phyloP scores from a whole-genome alignment of 2,113 vertebrate genomes.

The Forbesichthys agassizii region DNA sequence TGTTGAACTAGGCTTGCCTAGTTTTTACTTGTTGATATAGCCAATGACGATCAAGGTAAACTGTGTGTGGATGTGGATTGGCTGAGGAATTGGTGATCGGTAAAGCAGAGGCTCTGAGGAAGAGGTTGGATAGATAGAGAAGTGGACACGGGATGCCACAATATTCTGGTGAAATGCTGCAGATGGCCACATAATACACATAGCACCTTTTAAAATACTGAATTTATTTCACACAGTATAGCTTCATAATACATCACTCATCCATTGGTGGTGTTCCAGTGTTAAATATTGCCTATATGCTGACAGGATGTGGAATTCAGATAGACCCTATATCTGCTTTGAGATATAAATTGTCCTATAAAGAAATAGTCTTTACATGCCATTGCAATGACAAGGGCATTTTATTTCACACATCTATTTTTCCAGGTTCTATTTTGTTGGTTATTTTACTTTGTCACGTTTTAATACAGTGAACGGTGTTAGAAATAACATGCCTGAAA shows the following conservation, averaged over 20 bases:
- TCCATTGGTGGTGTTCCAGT: conserved; percentile 60
- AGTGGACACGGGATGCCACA: no score
- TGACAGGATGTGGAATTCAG: conserved; percentile 4
- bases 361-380: neutral
- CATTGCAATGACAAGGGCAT: conserved; percentile 8
- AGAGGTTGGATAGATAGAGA: no score
- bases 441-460: conserved; percentile 21
- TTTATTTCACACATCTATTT: neutral
- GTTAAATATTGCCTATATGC: conserved; percentile 14
- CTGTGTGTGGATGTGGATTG: no score
- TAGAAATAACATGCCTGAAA: conserved; percentile 64
- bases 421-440: conserved; percentile 9
- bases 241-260: conserved; percentile 58
- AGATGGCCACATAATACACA: neutral
- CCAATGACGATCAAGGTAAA: no score
- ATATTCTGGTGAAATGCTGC: no score
- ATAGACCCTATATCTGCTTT: conserved; percentile 7
- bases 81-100: no score
- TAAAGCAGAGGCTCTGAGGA: no score
- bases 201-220: conserved; percentile 26
- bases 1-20: no score
- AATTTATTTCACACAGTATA: conserved; percentile 67
- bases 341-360: conserved; percentile 30
- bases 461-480: conserved; percentile 41
- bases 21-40: no score